Percentiles rank a stretch among this genome's conserved stretches.
phyloP scores from a whole-genome alignment of 92 coral and sea anemone genomes.

The Phymanthus crucifer region DNA sequence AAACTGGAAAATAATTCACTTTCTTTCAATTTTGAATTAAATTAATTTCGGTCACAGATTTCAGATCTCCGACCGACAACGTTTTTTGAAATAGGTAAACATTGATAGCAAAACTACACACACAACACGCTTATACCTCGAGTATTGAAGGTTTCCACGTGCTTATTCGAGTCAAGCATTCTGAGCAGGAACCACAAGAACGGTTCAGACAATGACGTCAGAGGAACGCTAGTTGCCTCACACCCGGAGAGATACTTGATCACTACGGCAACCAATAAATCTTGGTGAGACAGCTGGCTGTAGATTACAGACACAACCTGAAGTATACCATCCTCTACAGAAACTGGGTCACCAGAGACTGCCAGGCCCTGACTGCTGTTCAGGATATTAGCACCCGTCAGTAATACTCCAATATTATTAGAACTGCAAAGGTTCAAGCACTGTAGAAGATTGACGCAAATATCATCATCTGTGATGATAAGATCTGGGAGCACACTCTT shows the following conservation, averaged over 20 bases:
- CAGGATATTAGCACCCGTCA: conserved; percentile 40
- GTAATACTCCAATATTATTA: conserved; percentile 49
- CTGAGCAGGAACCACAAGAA: conserved; percentile 79
- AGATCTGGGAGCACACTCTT: conserved; percentile 40
- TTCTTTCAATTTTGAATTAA: too few species aligned
- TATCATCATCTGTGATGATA: conserved; percentile 37
- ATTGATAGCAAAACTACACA: background rate
- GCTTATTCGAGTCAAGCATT: conserved; percentile 61
- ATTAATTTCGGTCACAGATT: too few species aligned
- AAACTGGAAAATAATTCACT: too few species aligned
- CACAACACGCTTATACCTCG: conserved; percentile 49
- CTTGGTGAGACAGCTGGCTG: conserved; percentile 51
- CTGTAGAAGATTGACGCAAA: conserved; percentile 61
- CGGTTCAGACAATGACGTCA: conserved; percentile 69
- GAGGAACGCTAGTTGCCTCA: background rate
- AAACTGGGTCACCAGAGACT: conserved; percentile 58
- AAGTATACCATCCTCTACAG: conserved; percentile 89
- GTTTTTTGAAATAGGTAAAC: too few species aligned
- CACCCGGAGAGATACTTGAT: conserved; percentile 26
- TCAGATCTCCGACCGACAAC: too few species aligned
- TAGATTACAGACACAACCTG: conserved; percentile 72
- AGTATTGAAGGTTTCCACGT: conserved; percentile 58
- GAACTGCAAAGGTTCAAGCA: conserved; percentile 74
- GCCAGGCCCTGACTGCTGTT: conserved; percentile 28
- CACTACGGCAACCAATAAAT: conserved; percentile 30